phyloP scores from a whole-genome alignment of 2,113 vertebrate genomes.

The Gopherus evgoodei region DNA sequence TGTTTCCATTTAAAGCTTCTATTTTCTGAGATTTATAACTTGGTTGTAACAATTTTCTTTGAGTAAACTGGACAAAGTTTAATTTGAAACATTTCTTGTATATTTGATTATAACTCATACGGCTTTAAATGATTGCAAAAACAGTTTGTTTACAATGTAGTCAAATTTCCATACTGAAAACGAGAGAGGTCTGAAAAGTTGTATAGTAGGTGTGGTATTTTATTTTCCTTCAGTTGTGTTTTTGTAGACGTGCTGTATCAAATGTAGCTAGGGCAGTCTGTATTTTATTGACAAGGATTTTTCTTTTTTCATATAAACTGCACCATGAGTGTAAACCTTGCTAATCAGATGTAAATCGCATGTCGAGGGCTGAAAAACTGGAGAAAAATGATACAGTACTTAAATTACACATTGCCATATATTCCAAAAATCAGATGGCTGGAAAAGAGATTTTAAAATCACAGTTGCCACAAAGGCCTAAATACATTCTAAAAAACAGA shows the following conservation, averaged over 20 bases:
- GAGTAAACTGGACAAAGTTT: background rate
- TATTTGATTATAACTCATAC: background rate
- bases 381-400: background rate
- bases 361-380: background rate
- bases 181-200: background rate
- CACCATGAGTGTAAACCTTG: background rate
- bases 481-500: background rate
- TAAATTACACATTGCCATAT: accelerated
- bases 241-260: background rate
- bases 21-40: background rate
- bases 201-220: background rate
- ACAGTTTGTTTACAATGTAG: no score
- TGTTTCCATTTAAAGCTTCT: background rate
- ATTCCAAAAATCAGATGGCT: background rate
- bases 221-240: background rate
- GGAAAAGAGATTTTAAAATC: background rate
- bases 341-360: background rate
- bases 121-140: background rate
- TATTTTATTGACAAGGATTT: background rate
- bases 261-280: background rate
- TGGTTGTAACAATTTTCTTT: background rate
- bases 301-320: background rate
- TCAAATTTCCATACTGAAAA: background rate
- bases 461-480: background rate
- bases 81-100: background rate